Evolutionary conservation across 2,888 invertebrate species (phyloP), one percentile per base, ranked within the genome.

Genomic region (Drosophila vallismaia): DNA sequence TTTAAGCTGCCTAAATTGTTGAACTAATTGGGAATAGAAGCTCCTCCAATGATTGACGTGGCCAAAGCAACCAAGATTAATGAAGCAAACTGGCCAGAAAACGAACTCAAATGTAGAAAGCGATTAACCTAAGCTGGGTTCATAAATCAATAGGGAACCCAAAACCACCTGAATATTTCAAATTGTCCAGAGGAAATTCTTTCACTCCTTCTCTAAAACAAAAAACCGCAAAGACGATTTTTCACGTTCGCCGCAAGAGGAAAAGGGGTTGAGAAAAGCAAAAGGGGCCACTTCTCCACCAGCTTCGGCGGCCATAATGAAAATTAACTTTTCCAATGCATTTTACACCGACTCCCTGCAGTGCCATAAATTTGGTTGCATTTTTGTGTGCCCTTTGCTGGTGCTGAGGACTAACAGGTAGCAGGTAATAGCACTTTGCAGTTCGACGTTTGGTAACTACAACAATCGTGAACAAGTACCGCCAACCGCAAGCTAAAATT

Each of bases 351-450:
- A 14, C 52, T 45, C 28, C 60, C 46, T 54, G 70, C 74, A 69
- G 74, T 76, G 28, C 68, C 82, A 85, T 82, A 82, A 85, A 82
- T 82, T 76, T 68, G 55, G 77, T 57, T 64, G 63, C 42, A 69
- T 63, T 48, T 64, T 58, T 67, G 66, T 60, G 58, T 70, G 60
- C 62, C 59, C 40, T 3, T 5, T 62, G 66, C 54, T 75, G 76
- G 78, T 68, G 76, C 66, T 67, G 57, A 50, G 71, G 57, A 73
- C 64, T 69, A 75, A 78, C 77, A 64, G 79, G 77, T 85, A 85
- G 76, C 77, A 68, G 79, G 77, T 85, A 85, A 82, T 82, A 82
- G 79, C 81, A 73, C 85, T 73, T 84, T 59, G n/a, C 36, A 36
- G 36, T 36, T 28, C 6, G 28, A 3, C 28, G 6, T 5, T 6